Evolutionary conservation across 2,888 invertebrate genomes (phyloP).

Genomic region (Gasteruption jaculator): DNA sequence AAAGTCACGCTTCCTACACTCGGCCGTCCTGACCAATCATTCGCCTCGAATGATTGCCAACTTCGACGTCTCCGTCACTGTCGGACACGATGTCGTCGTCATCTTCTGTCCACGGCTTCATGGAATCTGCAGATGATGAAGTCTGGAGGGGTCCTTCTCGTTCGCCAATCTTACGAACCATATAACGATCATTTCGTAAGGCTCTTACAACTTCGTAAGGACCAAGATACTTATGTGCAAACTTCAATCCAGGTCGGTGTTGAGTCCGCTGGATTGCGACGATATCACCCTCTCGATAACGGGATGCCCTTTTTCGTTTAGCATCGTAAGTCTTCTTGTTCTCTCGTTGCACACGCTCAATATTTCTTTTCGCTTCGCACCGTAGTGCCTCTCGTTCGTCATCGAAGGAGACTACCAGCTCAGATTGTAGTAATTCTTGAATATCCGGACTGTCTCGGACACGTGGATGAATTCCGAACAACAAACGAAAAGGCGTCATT

Average conservation of each 20-base stretch:
- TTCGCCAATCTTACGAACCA: conserved; percentile 32
- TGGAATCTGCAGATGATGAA: conserved; percentile 30
- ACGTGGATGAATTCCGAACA: conserved; percentile 17
- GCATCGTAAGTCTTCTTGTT: no score
- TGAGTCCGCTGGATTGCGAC: conserved; percentile 22
- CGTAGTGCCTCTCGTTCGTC: conserved; percentile 21
- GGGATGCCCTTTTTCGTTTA: conserved; percentile 14
- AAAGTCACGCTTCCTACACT: no score
- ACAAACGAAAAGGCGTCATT: conserved; percentile 19
- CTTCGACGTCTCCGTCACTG: no score
- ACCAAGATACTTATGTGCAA: conserved; percentile 19
- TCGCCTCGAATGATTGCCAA: no score
- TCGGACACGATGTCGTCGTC: no score
- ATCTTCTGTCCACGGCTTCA: no score
- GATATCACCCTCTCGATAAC: conserved; percentile 16
- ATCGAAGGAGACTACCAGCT: conserved; percentile 19
- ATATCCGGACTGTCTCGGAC: conserved; percentile 19
- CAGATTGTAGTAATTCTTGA: conserved; percentile 23
- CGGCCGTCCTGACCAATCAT: no score
- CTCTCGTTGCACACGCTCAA: no score
- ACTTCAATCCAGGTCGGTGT: conserved; percentile 17
- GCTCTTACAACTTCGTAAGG: conserved; percentile 21
- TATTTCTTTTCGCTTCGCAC: conserved; percentile 16
- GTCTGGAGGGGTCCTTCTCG: conserved; percentile 34
- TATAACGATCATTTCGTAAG: conserved; percentile 36